Evolutionary conservation across 2,888 invertebrate genomes (phyloP).

Genomic region (Lacanobia wlatinum): DNA sequence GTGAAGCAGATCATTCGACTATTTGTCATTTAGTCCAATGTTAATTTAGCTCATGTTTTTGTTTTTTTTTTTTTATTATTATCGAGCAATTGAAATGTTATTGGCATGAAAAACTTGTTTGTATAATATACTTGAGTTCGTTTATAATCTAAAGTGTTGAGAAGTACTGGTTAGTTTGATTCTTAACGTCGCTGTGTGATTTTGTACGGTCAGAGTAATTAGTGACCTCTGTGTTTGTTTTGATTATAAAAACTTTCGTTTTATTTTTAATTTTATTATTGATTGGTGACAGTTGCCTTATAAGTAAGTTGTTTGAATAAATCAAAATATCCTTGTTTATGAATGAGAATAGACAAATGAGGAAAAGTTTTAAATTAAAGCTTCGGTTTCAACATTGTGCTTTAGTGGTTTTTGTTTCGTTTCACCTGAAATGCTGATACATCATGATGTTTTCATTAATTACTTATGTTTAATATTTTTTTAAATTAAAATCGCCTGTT

Average conservation of each 20-base stretch:
- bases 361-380: slow-evolving; percentile 2
- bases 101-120: slow-evolving; percentile 70
- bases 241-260: slow-evolving; percentile 35
- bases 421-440: background rate
- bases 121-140: slow-evolving; percentile 51
- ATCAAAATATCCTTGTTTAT: background rate
- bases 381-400: background rate
- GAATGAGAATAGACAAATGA: background rate
- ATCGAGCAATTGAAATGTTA: slow-evolving; percentile 72
- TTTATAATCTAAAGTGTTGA: slow-evolving; percentile 69
- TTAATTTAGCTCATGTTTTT: slow-evolving; percentile 63
- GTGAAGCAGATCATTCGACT: slow-evolving; percentile 28
- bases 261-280: slow-evolving; percentile 22
- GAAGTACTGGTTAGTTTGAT: slow-evolving; percentile 67
- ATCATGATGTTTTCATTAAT: background rate
- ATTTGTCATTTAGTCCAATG: slow-evolving; percentile 46
- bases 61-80: slow-evolving; percentile 55
- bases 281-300: slow-evolving; percentile 30
- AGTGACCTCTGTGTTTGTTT: slow-evolving; percentile 64
- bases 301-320: slow-evolving; percentile 24
- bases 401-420: background rate
- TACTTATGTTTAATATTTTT: no score
- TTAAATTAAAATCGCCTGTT: background rate
- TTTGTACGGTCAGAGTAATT: slow-evolving; percentile 61
- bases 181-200: slow-evolving; percentile 57